Base-by-base conservation (phyloP, 2,888 invertebrate species). In the Caenorhabditis wallacei region DNA sequence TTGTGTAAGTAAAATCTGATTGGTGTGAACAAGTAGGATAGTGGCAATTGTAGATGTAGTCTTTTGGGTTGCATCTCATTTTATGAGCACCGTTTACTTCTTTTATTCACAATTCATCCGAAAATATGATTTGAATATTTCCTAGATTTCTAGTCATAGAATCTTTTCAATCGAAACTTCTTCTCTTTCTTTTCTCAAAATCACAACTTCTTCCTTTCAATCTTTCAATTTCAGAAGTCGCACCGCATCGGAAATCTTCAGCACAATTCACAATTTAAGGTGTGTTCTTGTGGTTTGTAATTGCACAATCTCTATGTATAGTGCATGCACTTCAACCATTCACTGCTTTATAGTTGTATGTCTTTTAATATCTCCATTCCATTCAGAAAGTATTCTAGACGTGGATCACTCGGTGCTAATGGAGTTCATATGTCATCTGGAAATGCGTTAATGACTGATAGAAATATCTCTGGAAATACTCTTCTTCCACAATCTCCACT, bases 381-480 rank as follows among this genome's bases (percentile, higher is more conserved):
- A 72, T 80, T 80, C 80, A 81, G 74, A 83, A 74, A 83, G 70
- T 72, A 64, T 84, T 84, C 76, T 80, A 76, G 80, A 81, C 84
- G 75, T 40, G 75, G 76, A 54, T 84, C 79, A 2, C 69, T 56
- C 18, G 78, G 46, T 53, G 53, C 54, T 61, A 63, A 61, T 46
- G 63, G 61, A 37, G 57, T 53, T 22, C 69, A 68, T 24, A 37
- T 70, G 43, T 43, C 64, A n/a, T 40, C 43, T 54, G 74, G 68
- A 30, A 74, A 82, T 2, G 75, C 76, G 11, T 51, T 87, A 61
- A 70, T 91, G 61, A 89, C 88, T 1, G 89, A 88, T 66, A 81
- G 90, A 37, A 88, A 87, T 51, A 88, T 91, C 64, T 87, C 87
- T 37, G 91, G 91, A 40, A 89, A 89, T 59, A 90, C 90, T 7